These are phyloP conservation scores for Oncorhynchus masou DNA, from an alignment of 2,113 vertebrate species.

Conservation along the genomic window DNA sequence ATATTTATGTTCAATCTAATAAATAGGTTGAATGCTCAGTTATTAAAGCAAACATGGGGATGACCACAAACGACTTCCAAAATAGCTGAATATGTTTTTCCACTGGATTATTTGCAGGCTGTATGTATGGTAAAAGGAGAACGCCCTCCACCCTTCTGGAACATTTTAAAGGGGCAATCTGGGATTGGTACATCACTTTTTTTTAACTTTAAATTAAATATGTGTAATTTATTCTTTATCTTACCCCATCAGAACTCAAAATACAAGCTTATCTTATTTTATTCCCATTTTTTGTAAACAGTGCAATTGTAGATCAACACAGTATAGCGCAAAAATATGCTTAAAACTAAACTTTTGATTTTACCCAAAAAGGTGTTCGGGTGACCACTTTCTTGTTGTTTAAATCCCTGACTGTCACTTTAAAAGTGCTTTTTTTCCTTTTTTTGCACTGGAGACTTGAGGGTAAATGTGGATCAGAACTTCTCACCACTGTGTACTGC, in stretches of 20 bases:
- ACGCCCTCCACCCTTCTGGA: constrained; percentile 50
- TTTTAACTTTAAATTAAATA: background rate
- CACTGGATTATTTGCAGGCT: constrained; percentile 29
- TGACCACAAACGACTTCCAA: constrained; percentile 53
- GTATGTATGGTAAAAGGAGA: constrained; percentile 52
- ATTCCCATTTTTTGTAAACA: too few species aligned
- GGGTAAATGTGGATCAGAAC: constrained; percentile 7
- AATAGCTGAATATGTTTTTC: constrained; percentile 55
- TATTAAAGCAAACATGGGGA: constrained; percentile 55
- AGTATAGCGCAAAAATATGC: too few species aligned
- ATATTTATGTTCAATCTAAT: background rate
- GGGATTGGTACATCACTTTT: background rate
- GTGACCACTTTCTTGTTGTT: too few species aligned
- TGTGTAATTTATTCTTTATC: background rate
- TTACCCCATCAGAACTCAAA: too few species aligned
- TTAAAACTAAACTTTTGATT: too few species aligned
- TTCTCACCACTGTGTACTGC: constrained; percentile 17
- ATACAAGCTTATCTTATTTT: too few species aligned
- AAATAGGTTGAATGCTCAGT: background rate
- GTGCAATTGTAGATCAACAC: too few species aligned
- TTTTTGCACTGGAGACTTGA: background rate
- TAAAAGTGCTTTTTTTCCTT: too few species aligned
- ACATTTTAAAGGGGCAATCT: constrained; percentile 9
- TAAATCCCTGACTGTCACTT: too few species aligned
- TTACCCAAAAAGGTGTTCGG: too few species aligned